Evolutionary conservation across 2,797 vertebrate species (phyloP).

Genomic region (Anabas testudineus): DNA sequence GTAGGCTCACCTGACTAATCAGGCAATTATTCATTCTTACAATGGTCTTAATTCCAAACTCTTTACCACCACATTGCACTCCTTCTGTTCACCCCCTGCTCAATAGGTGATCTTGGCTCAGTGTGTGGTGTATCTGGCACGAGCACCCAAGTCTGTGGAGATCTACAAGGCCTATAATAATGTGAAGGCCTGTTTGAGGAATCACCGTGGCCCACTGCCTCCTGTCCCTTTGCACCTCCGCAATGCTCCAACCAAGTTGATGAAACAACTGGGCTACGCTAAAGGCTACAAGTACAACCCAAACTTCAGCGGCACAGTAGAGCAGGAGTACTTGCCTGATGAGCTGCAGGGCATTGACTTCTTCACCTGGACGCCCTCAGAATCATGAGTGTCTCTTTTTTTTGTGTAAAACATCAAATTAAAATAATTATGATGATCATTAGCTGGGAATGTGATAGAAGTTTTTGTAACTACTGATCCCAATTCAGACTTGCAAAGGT

Average conservation of each 20-base stretch:
- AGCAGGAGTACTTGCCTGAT: slow-evolving; percentile 94
- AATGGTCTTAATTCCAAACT: not conserved
- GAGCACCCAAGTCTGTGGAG: slow-evolving; percentile 93
- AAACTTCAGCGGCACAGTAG: slow-evolving; percentile 83
- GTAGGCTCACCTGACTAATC: slow-evolving; percentile 73
- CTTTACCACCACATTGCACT: not conserved
- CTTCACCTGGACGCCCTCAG: slow-evolving; percentile 82
- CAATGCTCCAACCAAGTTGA: slow-evolving; percentile 92
- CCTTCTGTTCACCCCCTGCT: not conserved
- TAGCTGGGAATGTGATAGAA: not conserved
- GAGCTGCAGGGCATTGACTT: slow-evolving; percentile 88
- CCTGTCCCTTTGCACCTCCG: slow-evolving; percentile 94
- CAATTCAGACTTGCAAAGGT: not conserved
- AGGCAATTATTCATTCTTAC: not conserved
- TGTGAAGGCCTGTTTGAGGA: slow-evolving; percentile 91
- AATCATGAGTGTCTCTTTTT: slow-evolving; percentile 31
- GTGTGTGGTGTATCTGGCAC: slow-evolving; percentile 92
- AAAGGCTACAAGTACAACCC: slow-evolving; percentile 97
- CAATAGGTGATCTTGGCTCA: slow-evolving; percentile 95
- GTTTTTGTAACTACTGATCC: not conserved
- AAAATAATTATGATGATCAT: not conserved
- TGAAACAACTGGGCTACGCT: slow-evolving; percentile 94
- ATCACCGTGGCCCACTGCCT: slow-evolving; percentile 91
- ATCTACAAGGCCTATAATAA: slow-evolving; percentile 91
- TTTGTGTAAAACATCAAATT: not conserved